Evolutionary conservation across 2,888 invertebrate genomes (phyloP).

Genomic region (Aromia moschata): DNA sequence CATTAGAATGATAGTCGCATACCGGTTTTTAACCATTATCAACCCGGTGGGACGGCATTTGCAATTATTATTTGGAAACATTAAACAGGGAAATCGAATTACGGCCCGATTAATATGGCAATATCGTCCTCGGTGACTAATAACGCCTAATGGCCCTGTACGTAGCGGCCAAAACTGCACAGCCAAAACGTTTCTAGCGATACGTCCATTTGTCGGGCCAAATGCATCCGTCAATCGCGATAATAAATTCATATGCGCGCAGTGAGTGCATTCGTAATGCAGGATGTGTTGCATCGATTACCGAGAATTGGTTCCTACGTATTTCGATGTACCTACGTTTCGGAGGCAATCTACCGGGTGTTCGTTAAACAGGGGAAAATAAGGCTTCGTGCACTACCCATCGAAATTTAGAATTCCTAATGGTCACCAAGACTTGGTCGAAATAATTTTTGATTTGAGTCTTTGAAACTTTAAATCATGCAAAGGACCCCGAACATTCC

Average conservation of each 20-base stretch:
- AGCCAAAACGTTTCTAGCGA: background rate
- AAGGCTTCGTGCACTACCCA: background rate
- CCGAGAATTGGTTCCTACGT: constrained; percentile 36
- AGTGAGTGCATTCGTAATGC: constrained; percentile 30
- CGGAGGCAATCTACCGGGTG: background rate
- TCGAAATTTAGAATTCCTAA: no score
- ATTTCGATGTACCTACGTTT: constrained; percentile 18
- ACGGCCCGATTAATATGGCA: no score
- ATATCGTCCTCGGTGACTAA: no score
- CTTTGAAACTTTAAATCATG: no score
- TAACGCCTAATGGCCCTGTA: background rate
- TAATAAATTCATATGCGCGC: constrained; percentile 10
- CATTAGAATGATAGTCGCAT: background rate
- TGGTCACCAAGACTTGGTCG: no score
- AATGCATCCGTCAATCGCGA: constrained; percentile 5
- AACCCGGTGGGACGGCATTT: background rate
- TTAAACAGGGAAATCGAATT: no score
- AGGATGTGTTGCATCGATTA: constrained; percentile 37
- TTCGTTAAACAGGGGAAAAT: background rate
- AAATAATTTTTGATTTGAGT: no score
- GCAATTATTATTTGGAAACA: constrained; percentile 7
- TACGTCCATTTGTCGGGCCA: background rate
- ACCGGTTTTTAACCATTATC: background rate
- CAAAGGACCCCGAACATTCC: no score
- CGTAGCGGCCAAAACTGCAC: background rate